Conservation (phyloP, 2,888 invertebrate species). For the Cryptosula pallasiana region DNA sequence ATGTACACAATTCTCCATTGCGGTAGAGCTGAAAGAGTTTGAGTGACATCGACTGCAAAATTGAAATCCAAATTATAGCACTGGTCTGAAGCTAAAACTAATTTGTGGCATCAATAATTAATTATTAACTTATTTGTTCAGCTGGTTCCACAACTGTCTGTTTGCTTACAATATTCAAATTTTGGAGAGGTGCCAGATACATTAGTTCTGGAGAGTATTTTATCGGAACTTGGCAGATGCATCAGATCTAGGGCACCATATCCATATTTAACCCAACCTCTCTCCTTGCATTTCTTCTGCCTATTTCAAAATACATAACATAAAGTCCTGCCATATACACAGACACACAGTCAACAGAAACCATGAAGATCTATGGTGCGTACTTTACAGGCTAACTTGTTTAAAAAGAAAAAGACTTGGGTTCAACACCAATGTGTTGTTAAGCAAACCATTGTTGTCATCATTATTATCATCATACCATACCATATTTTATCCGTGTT, state of each 20-base stretch:
- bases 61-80: too few species aligned
- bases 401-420: neutral
- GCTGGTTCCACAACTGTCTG: too few species aligned
- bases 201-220: constrained; percentile 33
- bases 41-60: neutral
- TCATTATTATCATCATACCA: neutral
- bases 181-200: constrained; percentile 44
- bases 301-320: constrained; percentile 28
- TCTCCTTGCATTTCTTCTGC: constrained; percentile 40
- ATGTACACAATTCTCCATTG: constrained; percentile 45
- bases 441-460: neutral
- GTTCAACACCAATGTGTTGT: neutral
- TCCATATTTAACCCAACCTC: constrained; percentile 40
- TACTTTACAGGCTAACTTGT: neutral
- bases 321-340: neutral
- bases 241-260: constrained; percentile 33
- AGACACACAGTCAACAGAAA: neutral
- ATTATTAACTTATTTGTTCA: too few species aligned
- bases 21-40: constrained; percentile 36
- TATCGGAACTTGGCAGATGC: constrained; percentile 32
- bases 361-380: neutral
- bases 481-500: constrained; percentile 41
- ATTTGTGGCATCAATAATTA: too few species aligned
- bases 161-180: constrained; percentile 36
- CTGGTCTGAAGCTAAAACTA: too few species aligned